Base-by-base conservation (phyloP, 2,888 invertebrate genomes). In the Ormyrus rosae region DNA sequence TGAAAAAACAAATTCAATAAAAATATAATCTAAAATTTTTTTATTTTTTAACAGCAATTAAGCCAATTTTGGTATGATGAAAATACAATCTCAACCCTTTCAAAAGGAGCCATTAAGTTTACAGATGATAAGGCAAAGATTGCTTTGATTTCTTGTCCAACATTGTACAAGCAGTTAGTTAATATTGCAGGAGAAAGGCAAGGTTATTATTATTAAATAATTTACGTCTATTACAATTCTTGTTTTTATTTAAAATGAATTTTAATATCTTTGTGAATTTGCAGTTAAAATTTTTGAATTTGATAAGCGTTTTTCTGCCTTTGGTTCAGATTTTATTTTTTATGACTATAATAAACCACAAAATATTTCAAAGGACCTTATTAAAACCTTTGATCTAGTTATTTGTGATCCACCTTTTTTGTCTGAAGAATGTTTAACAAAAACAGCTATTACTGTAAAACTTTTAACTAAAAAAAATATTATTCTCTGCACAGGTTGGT, bases 41-140 rank as follows among this genome's bases (percentile, higher is more conserved):
- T 19, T 8, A 55, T 48, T 86, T 76, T 83, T 92, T 19, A 92
- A 8, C 90, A 97, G 98, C 97, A 99, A 96, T 91, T 99, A 60
- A 98, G 98, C 88, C 99, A 99, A 91, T 99, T 99, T 92, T 99
- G 99, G 99, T 99, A 99, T 88, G 95, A 96, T 87, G 95, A 96
- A 60, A 90, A 92, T 4, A 99, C 99, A 0, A 95, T 96, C 61
- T 91, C 93, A 50, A 90, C 90, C 0, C 91, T 99, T n/a, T 94
- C 95, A 0, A 92, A 93, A 85, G 95, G 96, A 79, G 94, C 94
- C 7, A 88, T 94, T 65, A 91, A 92, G 82, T 89, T 91, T 5
- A 91, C 94, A 13, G 92, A 92, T 8, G 86, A 91, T 8, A 91
- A 92, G 58, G 94, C 94, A 0, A 94, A 92, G 84, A 94, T 98